phyloP scores from a whole-genome alignment of 2,888 invertebrate species.

The Tachina fera region DNA sequence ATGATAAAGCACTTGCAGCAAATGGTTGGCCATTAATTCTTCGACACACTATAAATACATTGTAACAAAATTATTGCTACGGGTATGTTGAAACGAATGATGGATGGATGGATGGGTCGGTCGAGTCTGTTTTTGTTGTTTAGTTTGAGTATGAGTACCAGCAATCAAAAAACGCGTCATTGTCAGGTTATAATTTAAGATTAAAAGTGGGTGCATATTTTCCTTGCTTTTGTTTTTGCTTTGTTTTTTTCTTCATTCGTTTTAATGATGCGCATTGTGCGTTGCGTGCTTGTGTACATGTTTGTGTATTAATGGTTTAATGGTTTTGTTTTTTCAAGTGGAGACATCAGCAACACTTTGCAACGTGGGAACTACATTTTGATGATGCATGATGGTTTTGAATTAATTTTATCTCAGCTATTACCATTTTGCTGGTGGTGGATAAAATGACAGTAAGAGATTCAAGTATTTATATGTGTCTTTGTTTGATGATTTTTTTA shows the following conservation, averaged over 20 bases:
- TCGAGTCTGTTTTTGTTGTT: slow-evolving; percentile 24
- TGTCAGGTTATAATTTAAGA: slow-evolving; percentile 51
- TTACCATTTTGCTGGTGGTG: slow-evolving; percentile 44
- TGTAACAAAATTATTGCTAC: slow-evolving; percentile 61
- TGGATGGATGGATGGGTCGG: not conserved
- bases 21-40: slow-evolving; percentile 25
- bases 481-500: not conserved
- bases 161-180: slow-evolving; percentile 54
- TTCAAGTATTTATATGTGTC: slow-evolving; percentile 17
- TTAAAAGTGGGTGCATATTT: slow-evolving; percentile 41
- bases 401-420: slow-evolving; percentile 22
- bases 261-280: slow-evolving; percentile 1
- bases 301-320: slow-evolving; percentile 39
- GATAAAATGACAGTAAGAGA: slow-evolving; percentile 54
- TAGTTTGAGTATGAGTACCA: slow-evolving; percentile 33
- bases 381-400: slow-evolving; percentile 35
- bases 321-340: slow-evolving; percentile 72
- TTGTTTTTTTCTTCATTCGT: not conserved
- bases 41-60: slow-evolving; percentile 44
- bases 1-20: slow-evolving; percentile 67
- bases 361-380: slow-evolving; percentile 64
- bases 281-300: slow-evolving; percentile 3
- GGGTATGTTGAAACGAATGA: slow-evolving; percentile 39
- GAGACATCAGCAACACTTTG: slow-evolving; percentile 80
- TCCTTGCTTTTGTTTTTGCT: not conserved